Base-by-base conservation (phyloP, 2,113 vertebrate genomes). In the Perca fluviatilis region DNA sequence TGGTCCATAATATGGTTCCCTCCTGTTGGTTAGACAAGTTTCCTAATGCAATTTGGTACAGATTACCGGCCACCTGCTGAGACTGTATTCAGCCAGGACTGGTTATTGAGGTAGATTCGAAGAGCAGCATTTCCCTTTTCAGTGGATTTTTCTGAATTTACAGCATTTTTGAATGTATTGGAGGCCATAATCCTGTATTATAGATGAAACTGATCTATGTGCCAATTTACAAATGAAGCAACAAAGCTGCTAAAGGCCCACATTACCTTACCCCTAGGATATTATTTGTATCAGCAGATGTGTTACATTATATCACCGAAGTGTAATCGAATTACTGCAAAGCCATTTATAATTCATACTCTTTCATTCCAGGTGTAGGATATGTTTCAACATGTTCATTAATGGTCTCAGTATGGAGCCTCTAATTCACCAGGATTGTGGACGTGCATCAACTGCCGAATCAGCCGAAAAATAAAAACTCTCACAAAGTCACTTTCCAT, bases 371-470 rank as follows among this genome's bases (percentile, higher is more conserved):
- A 57, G 16, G 19, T 49, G 4, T 0, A 19, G 54, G 67, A 79
- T 83, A 77, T 86, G 89, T 81, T 58, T 49, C 4, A 63, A 82
- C 83, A 81, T 83, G 84, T 78, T 77, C 57, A 67, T 46, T 61
- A 16, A 23, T 64, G 69, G 60, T 58, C 47, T 87, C 62, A 54
- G n/a, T 30, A 2, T 46, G 36, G 21, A 56, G 66, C 30, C 74
- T 53, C 40, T 16, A 23, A 67, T 49, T 25, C 7, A 6, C 21
- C 13, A 70, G 18, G 1, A 9, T 30, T 18, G 18, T 3, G 51
- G 16, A 50, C 3, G 16, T 25, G 50, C 40, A 64, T 63, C 56
- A 80, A 71, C 61, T 68, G 25, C 53, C 0, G 18, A 16, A 6
- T 12, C 33, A 7, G 3, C 8, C 23, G 5, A n/a, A 6, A 50